Percentiles rank a stretch among this genome's conserved stretches.
phyloP scores from a whole-genome alignment of 2,113 vertebrate species.

The Grus americana region DNA sequence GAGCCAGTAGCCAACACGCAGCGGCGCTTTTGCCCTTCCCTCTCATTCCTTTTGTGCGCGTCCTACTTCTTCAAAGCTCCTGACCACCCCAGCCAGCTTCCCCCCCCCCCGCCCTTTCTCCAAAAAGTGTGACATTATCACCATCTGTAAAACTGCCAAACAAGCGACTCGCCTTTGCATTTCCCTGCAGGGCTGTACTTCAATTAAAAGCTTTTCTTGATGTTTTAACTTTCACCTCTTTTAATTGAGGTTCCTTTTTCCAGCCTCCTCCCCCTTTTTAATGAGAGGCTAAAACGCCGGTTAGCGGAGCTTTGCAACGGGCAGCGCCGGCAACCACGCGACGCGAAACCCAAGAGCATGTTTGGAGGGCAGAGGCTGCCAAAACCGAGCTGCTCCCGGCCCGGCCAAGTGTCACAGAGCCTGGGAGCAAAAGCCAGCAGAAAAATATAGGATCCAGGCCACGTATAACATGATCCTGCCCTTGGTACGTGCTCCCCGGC shows the following conservation, averaged over 20 bases:
- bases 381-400: background rate
- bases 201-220: constrained; percentile 48
- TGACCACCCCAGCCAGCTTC: background rate
- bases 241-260: constrained; percentile 27
- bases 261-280: background rate
- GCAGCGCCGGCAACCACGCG: accelerated
- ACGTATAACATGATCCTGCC: background rate
- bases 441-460: background rate
- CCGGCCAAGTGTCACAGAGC: background rate
- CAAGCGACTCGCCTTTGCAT: background rate
- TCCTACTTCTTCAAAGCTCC: constrained; percentile 13
- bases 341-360: background rate
- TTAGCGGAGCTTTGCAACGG: background rate
- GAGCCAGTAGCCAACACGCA: background rate
- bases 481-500: background rate
- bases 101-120: background rate
- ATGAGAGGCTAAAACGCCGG: background rate
- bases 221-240: constrained; percentile 32
- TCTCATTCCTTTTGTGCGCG: background rate
- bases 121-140: constrained; percentile 7
- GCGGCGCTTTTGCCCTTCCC: accelerated
- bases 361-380: background rate
- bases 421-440: background rate
- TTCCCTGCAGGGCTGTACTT: constrained; percentile 38
- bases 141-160: background rate